Conservation (phyloP, 2,797 vertebrate species). For the Spizella passerina region DNA sequence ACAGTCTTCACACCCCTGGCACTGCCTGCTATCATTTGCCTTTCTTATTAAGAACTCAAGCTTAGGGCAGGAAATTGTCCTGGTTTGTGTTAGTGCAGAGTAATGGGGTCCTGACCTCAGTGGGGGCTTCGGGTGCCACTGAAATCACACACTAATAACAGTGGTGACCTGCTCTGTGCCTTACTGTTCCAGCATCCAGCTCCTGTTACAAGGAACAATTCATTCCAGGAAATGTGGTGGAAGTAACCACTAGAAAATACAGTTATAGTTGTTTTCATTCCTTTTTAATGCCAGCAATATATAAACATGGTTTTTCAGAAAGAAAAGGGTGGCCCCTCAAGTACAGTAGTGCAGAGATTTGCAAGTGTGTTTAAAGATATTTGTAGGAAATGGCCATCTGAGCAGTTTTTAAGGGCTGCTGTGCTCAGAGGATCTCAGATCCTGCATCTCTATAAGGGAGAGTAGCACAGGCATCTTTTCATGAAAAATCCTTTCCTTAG, state of each 20-base stretch:
- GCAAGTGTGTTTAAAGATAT: background rate
- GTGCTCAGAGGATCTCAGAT: background rate
- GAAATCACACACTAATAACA: background rate
- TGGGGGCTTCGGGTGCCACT: background rate
- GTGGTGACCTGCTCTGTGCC: background rate
- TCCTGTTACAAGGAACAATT: background rate
- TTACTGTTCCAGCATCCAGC: background rate
- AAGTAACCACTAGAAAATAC: background rate
- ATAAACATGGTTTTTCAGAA: background rate
- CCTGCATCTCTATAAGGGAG: background rate
- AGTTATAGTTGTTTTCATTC: background rate
- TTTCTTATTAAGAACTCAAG: conserved; percentile 2
- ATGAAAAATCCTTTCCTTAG: no score
- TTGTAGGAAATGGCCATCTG: background rate
- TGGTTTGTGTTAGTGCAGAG: background rate
- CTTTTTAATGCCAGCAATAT: background rate
- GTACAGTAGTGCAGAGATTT: background rate
- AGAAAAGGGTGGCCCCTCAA: background rate
- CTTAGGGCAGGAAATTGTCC: conserved; percentile 6
- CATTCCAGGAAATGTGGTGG: background rate
- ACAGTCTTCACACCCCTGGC: background rate
- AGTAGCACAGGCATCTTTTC: background rate
- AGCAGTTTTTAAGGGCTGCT: background rate
- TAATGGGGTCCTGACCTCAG: conserved; percentile 10
- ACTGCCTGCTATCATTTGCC: background rate